Conservation (phyloP, 2,797 vertebrate species). For the Morus bassanus region DNA sequence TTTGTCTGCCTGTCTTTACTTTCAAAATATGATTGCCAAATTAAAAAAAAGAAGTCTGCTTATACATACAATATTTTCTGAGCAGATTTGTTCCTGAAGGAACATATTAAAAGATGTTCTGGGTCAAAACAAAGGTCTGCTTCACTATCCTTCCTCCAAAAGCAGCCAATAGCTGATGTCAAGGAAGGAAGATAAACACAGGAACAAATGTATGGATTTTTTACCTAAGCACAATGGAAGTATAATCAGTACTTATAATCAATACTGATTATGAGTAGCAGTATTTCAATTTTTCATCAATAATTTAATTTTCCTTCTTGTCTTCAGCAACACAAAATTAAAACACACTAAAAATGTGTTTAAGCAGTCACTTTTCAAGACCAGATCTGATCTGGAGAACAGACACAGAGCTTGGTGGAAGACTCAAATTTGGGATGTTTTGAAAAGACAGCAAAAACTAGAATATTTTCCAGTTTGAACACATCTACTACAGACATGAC, state of each 20-base stretch:
- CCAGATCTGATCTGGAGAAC: background rate
- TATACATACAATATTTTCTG: background rate
- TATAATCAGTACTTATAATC: background rate
- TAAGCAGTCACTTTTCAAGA: background rate
- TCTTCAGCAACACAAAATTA: background rate
- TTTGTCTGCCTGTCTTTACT: background rate
- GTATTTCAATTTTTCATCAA: background rate
- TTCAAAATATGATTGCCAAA: background rate
- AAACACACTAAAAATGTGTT: background rate
- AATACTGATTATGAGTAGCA: background rate
- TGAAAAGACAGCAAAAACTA: background rate
- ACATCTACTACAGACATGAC: background rate
- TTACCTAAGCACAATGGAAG: background rate
- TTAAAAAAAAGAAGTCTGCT: background rate
- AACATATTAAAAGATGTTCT: background rate
- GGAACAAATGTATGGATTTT: background rate
- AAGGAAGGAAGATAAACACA: background rate
- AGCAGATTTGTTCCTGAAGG: background rate
- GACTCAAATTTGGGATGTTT: background rate
- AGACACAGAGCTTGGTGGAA: background rate
- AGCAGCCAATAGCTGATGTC: background rate
- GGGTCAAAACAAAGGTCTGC: background rate
- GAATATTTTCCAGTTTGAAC: background rate
- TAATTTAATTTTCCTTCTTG: background rate
- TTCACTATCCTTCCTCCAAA: background rate